phyloP scores from a whole-genome alignment of 2,113 vertebrate species.

The Cardinalis cardinalis region DNA sequence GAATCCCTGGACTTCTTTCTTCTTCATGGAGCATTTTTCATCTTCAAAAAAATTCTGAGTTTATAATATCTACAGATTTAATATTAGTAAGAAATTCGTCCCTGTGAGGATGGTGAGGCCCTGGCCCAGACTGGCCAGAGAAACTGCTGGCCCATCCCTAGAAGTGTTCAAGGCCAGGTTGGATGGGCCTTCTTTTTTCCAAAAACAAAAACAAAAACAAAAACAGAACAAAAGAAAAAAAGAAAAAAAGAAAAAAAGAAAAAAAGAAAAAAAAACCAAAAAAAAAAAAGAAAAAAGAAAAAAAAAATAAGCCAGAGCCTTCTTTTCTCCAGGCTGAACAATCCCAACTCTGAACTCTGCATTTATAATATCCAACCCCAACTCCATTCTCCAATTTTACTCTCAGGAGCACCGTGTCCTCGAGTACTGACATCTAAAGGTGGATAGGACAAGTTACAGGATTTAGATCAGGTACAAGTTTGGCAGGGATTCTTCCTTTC shows the following conservation, averaged over 20 bases:
- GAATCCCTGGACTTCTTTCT: neutral
- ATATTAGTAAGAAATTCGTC: neutral
- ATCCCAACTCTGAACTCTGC: too few relatives aligned
- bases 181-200: neutral
- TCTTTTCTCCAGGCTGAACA: neutral
- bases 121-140: neutral
- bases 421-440: neutral
- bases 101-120: neutral
- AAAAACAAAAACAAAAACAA: too few relatives aligned
- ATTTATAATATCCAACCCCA: neutral
- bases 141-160: neutral
- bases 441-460: neutral
- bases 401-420: neutral
- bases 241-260: neutral
- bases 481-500: neutral
- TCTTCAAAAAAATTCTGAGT: neutral
- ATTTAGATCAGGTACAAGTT: neutral
- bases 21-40: neutral
- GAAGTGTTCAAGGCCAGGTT: neutral
- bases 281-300: neutral
- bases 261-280: neutral
- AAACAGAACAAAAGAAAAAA: neutral
- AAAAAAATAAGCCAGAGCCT: accelerated
- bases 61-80: neutral
- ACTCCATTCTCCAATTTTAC: neutral